A percentile compares a stretch with the other conserved stretches of the same genome.
Evolutionary conservation across 2,797 vertebrate genomes (phyloP).

Genomic region (Acanthurus leucopareius): DNA sequence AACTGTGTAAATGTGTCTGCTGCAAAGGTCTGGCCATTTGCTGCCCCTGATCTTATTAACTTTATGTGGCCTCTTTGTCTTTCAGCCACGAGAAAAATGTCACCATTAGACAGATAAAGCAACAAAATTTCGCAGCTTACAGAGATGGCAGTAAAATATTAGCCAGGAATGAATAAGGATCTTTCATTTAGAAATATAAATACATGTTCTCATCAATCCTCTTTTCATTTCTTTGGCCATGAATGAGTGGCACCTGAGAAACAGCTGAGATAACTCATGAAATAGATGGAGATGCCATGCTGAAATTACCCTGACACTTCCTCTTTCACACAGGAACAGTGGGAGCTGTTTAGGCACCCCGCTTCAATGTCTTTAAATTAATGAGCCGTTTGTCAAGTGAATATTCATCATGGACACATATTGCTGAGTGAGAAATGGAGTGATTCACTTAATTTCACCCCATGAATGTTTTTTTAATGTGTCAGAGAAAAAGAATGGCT

Average conservation of each 20-base stretch:
- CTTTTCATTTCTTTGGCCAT: neutral
- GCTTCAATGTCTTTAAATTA: constrained; percentile 51
- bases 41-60: constrained; percentile 2
- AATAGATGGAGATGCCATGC: constrained; percentile 65
- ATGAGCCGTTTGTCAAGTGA: constrained; percentile 42
- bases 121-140: constrained; percentile 9
- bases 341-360: constrained; percentile 42
- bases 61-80: constrained; percentile 21
- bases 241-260: constrained; percentile 46
- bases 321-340: constrained; percentile 38
- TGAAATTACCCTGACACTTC: constrained; percentile 46
- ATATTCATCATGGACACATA: constrained; percentile 26
- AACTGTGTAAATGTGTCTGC: constrained; percentile 3
- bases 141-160: constrained; percentile 23
- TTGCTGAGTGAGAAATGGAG: constrained; percentile 16
- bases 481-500: neutral
- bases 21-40: constrained; percentile 8
- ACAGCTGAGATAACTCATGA: constrained; percentile 43
- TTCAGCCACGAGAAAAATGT: constrained; percentile 31
- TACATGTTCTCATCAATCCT: constrained; percentile 20
- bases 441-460: constrained; percentile 13
- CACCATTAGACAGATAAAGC: constrained; percentile 31
- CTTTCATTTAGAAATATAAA: constrained; percentile 37
- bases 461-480: neutral
- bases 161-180: constrained; percentile 21